Conservation (phyloP, 2,113 vertebrate genomes). For the Phoxinus phoxinus region DNA sequence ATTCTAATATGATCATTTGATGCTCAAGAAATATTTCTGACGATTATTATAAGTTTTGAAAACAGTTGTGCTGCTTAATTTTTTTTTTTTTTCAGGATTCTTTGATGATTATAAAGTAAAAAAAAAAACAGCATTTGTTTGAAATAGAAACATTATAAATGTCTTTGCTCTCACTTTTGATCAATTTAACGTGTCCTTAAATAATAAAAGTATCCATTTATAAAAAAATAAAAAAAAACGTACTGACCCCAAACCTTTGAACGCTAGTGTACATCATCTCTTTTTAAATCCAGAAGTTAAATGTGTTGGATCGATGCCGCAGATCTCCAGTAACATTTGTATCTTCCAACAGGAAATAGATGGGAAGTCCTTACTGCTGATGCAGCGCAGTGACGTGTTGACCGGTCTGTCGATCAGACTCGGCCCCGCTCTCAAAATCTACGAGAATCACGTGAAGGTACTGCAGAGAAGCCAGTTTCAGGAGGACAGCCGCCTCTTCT, state of each 20-base stretch:
- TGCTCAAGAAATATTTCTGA: neutral
- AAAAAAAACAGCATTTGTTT: neutral
- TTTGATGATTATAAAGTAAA: too few species aligned
- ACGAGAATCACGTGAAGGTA: slow-evolving; percentile 89
- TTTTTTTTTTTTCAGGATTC: too few species aligned
- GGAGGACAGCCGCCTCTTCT: slow-evolving; percentile 77
- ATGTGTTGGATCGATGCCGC: too few species aligned
- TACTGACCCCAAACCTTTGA: too few species aligned
- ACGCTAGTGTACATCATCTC: too few species aligned
- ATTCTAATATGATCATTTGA: neutral
- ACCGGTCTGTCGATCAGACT: slow-evolving; percentile 89
- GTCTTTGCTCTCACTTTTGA: neutral
- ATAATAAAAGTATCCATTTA: neutral
- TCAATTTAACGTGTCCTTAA: neutral
- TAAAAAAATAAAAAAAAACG: neutral
- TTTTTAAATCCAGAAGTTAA: too few species aligned
- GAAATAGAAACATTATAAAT: neutral
- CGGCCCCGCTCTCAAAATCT: slow-evolving; percentile 91
- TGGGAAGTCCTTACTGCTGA: slow-evolving; percentile 88
- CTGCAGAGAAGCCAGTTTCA: slow-evolving; percentile 90
- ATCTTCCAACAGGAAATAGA: slow-evolving; percentile 83
- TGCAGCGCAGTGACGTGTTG: slow-evolving; percentile 90
- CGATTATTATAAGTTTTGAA: neutral
- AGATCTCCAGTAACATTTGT: neutral
- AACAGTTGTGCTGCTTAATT: neutral